phyloP scores from a whole-genome alignment of 2,888 invertebrate genomes.

The Erpobdella octoculata region DNA sequence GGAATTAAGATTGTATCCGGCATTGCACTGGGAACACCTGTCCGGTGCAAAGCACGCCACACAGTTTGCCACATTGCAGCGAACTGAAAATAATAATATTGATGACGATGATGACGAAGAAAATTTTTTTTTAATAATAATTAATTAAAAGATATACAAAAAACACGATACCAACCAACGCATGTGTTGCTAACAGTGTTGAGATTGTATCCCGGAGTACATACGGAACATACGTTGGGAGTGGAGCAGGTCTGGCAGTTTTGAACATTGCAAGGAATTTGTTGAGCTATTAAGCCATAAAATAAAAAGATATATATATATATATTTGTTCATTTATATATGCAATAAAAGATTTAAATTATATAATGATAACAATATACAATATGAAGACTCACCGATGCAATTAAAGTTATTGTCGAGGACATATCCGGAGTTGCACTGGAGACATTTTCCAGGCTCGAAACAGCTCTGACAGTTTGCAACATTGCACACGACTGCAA shows the following conservation, averaged over 20 bases:
- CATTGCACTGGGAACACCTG: not conserved
- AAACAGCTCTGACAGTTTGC: not conserved
- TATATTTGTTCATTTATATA: not conserved
- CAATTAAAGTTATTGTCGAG: not conserved
- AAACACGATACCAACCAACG: not conserved
- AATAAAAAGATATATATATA: not conserved
- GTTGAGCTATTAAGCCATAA: not conserved
- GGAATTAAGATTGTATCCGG: conserved; percentile 10
- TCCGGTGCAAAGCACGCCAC: not conserved
- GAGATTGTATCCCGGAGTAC: not conserved
- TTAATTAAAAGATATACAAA: not conserved
- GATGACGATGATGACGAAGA: too few relatives aligned
- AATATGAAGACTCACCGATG: not conserved
- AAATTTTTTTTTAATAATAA: not conserved
- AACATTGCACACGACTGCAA: not conserved
- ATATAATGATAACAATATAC: not conserved
- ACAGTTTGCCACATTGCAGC: conserved; percentile 18
- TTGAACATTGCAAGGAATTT: not conserved
- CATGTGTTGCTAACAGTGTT: not conserved
- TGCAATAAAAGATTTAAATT: not conserved
- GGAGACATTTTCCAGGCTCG: not conserved
- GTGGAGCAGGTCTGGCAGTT: conserved; percentile 19
- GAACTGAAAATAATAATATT: not conserved
- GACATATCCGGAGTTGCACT: not conserved
- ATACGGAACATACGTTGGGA: not conserved